Evolutionary conservation across 1,140 invertebrate species (phyloP), one percentile per base, ranked within the genome.

Genomic region (Leptopilina clavipes): DNA sequence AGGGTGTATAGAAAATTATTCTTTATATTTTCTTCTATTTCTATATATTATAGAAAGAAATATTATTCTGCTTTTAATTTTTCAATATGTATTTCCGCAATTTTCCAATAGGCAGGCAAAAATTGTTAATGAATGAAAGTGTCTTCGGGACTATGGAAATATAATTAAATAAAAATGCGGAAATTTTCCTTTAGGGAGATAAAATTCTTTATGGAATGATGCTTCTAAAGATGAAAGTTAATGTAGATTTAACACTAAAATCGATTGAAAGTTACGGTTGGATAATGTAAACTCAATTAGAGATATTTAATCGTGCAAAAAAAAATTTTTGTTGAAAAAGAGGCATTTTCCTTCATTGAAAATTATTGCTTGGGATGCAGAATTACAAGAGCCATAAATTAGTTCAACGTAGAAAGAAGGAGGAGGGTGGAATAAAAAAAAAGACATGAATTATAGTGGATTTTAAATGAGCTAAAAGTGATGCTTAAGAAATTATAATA

Each of bases 201-300:
- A 65, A 65, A 31, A 7, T 59, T 65, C 25, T n/a, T 31, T 65
- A 65, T 5, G 19, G 12, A 59, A 25, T 65, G 25, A 65, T 65
- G 14, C 22, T n/a, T n/a, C 22, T n/a, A 2, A n/a, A 65, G 25
- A 31, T 65, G 25, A 65, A n/a, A 37, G 25, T 6, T 7, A 25
- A 31, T 22, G 25, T 65, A 65, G 25, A 65, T 65, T 65, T 8
- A 31, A 65, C 22, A 31, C 59, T 31, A 7, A 12, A 65, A 37
- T 31, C 59, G 59, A 65, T 65, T 31, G 59, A 14, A 65, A 31
- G 6, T 65, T 31, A 7, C 12, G 11, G 59, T 65, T 22, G 11
- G 59, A 65, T 65, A 31, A 31, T 65, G 59, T 65, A 65, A 31
- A 65, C 22, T 31, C 59, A 65, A 65, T 65, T n/a, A 65, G n/a